Evolutionary conservation across 2,113 vertebrate species (phyloP).

Genomic region (Pelusios castaneus): DNA sequence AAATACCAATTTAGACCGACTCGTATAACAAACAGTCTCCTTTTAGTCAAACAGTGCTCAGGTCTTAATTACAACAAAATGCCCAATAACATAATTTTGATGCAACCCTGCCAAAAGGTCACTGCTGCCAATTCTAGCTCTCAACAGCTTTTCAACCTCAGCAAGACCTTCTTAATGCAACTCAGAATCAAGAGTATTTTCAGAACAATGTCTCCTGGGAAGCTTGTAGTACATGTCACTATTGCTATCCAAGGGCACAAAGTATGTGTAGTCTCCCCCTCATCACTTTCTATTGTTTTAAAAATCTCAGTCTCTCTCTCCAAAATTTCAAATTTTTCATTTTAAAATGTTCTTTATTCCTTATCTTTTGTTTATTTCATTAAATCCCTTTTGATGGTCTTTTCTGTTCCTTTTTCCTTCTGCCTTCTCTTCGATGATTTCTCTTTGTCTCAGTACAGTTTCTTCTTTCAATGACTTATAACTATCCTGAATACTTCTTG

Average conservation of each 20-base stretch:
- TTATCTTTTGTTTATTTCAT: not conserved
- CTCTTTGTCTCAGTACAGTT: not conserved
- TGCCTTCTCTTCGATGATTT: not conserved
- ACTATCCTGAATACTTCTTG: not conserved
- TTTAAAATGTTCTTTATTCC: not conserved
- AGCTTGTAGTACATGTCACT: not conserved
- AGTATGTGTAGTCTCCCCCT: not conserved
- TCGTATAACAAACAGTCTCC: constrained; percentile 8
- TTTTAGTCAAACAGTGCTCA: not conserved
- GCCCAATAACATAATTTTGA: not conserved
- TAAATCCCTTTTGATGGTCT: fast-evolving
- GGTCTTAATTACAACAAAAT: not conserved
- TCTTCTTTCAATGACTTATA: not conserved
- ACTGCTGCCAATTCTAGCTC: not conserved
- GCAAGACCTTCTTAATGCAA: not conserved
- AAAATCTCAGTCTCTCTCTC: not conserved
- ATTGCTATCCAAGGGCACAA: not conserved
- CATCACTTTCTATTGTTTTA: not conserved
- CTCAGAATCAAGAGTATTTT: not conserved
- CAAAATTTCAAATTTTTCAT: not conserved
- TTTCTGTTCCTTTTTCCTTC: fast-evolving
- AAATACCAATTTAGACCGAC: not conserved
- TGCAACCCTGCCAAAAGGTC: not conserved
- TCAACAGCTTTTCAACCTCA: not conserved
- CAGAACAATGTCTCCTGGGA: not conserved